phyloP scores from a whole-genome alignment of 2,888 invertebrate species.

The Pheosia gnoma region DNA sequence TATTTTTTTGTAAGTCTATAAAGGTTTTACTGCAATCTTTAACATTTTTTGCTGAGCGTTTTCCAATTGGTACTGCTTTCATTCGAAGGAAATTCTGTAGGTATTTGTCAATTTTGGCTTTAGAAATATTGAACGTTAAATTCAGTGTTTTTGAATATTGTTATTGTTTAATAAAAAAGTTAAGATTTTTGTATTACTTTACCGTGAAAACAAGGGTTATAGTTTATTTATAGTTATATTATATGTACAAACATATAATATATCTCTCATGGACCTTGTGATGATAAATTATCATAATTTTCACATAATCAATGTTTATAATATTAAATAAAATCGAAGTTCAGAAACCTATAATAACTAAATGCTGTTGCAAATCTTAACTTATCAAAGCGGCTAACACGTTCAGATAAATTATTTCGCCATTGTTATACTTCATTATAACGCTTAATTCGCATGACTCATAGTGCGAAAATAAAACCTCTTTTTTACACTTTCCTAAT shows the following conservation, averaged over 20 bases:
- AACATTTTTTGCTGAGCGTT: too few relatives aligned
- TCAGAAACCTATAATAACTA: conserved; percentile 44
- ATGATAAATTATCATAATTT: too few relatives aligned
- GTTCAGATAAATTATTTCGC: conserved; percentile 41
- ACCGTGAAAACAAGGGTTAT: too few relatives aligned
- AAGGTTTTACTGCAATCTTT: neutral
- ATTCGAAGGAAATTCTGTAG: too few relatives aligned
- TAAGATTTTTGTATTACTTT: too few relatives aligned
- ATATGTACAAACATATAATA: too few relatives aligned
- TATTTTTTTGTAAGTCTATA: neutral
- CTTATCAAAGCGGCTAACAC: conserved; percentile 36
- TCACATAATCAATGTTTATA: conserved; percentile 1
- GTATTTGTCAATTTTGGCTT: neutral
- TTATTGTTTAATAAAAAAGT: too few relatives aligned
- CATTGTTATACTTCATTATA: conserved; percentile 44
- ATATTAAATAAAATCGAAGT: conserved; percentile 35
- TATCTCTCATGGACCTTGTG: too few relatives aligned
- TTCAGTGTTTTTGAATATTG: too few relatives aligned
- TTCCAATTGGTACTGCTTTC: too few relatives aligned
- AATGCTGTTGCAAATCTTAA: conserved; percentile 40
- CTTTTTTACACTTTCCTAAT: conserved; percentile 60
- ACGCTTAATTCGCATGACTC: conserved; percentile 50
- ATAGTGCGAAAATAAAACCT: conserved; percentile 56
- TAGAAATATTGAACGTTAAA: too few relatives aligned
- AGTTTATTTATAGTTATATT: too few relatives aligned